Evolutionary conservation across 2,888 invertebrate genomes (phyloP), one percentile per base, ranked within the genome.

Genomic region (Chesias legatella): DNA sequence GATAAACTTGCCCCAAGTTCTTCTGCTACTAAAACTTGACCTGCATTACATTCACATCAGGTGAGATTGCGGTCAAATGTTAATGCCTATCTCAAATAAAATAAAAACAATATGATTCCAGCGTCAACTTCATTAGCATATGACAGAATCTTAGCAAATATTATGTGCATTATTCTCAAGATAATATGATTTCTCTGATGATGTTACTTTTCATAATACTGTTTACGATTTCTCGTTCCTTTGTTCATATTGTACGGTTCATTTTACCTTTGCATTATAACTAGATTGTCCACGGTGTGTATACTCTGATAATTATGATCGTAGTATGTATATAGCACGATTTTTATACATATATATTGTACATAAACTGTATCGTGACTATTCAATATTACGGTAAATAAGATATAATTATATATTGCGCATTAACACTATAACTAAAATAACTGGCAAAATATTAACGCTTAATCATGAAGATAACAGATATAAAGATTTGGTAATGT

Each of bases 291-390:
- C 31, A 11, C 26, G 20, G 10, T 20, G 31, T 36, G 28, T 36
- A 21, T 37, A 43, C 13, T 2, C 5, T 3, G 13, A 17, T 17
- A 3, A 33, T 43, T 34, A 34, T 20, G 23, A 38, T 32, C 20
- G 7, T 27, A 35, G 31, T 32, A 39, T 8, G 31, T 32, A 28
- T 39, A 39, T 22, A 2, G 27, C 44, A 44, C 38, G 35, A 35
- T 35, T 32, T 28, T 35, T 24, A 32, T 35, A 32, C 8, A 27
- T 22, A 20, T 5, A 6, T 20, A 22, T 5, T 22, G 7, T 29
- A 17, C 22, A 7, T 10, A 11, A 35, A 28, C 22, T 13, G 11
- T 13, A 22, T 28, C 21, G 13, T 23, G 17, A 10, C 34, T 21
- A 20, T 9, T 8, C 1, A 0, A 13, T 7, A 10, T 5, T 1